phyloP scores from a whole-genome alignment of 92 coral and sea anemone genomes.

The Phenganax subtilis region DNA sequence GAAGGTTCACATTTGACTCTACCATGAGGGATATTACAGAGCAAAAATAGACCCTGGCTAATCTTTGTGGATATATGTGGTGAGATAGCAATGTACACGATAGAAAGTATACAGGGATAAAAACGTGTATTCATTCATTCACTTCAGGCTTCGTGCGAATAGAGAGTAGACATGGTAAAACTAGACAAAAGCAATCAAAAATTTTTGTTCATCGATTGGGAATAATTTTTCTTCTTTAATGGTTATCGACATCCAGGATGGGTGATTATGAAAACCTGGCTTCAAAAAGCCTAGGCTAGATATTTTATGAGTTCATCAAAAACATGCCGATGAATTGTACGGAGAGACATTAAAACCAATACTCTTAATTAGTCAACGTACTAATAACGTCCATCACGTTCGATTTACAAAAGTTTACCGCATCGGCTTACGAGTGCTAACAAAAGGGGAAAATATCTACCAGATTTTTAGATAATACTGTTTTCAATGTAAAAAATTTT shows the following conservation, averaged over 20 bases:
- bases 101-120: too few species aligned
- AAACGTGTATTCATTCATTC: too few species aligned
- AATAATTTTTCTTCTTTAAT: too few species aligned
- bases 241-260: background rate
- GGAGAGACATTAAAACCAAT: background rate
- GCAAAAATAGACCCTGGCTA: background rate
- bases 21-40: background rate
- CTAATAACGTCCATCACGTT: background rate
- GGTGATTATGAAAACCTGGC: background rate
- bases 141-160: too few species aligned
- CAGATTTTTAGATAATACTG: too few species aligned
- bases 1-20: background rate
- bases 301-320: background rate
- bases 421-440: too few species aligned
- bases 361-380: background rate
- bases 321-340: background rate
- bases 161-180: too few species aligned
- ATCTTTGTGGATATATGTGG: background rate
- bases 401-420: background rate
- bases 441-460: too few species aligned
- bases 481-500: too few species aligned
- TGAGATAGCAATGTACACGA: background rate
- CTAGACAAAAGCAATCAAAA: too few species aligned
- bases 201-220: too few species aligned
- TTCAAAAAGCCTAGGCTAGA: background rate